Conservation (phyloP, 2,888 invertebrate species). For the Anticlea derivata region DNA sequence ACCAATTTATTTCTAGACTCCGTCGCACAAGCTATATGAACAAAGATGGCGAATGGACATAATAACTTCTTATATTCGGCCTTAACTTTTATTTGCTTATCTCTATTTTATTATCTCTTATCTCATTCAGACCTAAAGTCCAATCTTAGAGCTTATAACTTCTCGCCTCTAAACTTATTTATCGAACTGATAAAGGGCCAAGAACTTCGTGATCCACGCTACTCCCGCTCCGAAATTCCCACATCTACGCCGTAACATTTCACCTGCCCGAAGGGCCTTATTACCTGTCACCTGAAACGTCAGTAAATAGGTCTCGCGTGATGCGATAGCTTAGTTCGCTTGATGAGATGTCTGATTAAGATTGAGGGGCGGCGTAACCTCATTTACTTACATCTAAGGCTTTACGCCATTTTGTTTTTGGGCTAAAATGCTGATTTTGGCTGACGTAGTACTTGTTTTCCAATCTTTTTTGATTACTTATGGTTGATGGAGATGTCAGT, state of each 20-base stretch:
- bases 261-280: conserved; percentile 4
- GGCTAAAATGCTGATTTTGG: conserved; percentile 1
- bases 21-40: too few species aligned
- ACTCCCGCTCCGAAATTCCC: neutral
- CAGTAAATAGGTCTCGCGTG: conserved; percentile 33
- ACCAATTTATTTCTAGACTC: too few species aligned
- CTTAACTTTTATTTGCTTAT: too few species aligned
- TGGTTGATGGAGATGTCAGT: too few species aligned
- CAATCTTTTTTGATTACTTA: too few species aligned
- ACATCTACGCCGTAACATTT: conserved; percentile 2
- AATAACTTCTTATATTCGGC: too few species aligned
- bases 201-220: neutral
- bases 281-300: conserved; percentile 19
- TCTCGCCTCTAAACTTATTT: neutral
- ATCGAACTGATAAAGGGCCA: neutral
- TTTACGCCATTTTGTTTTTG: conserved; percentile 10
- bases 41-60: too few species aligned
- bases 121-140: neutral
- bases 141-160: neutral
- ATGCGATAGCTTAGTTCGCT: conserved; percentile 30
- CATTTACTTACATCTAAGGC: conserved; percentile 22
- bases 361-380: conserved; percentile 34
- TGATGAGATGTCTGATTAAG: conserved; percentile 34
- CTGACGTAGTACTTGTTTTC: too few species aligned
- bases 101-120: too few species aligned